Conservation (phyloP, 2,797 vertebrate species). For the Brotula barbata region DNA sequence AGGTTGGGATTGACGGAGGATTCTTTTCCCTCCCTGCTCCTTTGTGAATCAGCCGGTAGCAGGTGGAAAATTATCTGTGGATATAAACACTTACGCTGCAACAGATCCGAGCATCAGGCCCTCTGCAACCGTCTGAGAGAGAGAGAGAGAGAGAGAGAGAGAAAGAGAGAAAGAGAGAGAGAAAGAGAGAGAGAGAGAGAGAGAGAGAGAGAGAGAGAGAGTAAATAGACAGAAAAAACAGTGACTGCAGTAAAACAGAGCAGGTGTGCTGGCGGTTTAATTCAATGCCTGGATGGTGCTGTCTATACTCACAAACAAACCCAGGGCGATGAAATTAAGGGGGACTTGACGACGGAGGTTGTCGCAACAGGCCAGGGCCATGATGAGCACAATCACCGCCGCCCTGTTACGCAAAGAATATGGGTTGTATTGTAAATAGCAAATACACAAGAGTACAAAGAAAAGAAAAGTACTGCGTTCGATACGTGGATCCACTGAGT, state of each 20-base stretch:
- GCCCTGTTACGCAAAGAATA: slow-evolving; percentile 69
- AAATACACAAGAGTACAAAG: slow-evolving; percentile 52
- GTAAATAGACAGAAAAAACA: slow-evolving; percentile 44
- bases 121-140: slow-evolving; percentile 77
- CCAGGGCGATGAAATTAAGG: slow-evolving; percentile 84
- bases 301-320: slow-evolving; percentile 85
- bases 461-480: slow-evolving; percentile 6
- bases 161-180: slow-evolving; percentile 7
- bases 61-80: slow-evolving; percentile 35
- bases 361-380: slow-evolving; percentile 81
- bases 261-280: slow-evolving; percentile 54
- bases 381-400: slow-evolving; percentile 63
- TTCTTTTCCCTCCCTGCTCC: no score
- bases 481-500: slow-evolving; percentile 28
- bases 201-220: slow-evolving; percentile 36
- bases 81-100: slow-evolving; percentile 77
- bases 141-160: slow-evolving; percentile 13
- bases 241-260: slow-evolving; percentile 36
- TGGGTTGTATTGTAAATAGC: slow-evolving; percentile 46
- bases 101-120: slow-evolving; percentile 83
- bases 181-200: slow-evolving; percentile 2
- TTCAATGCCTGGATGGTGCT: slow-evolving; percentile 63
- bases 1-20: no score
- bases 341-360: slow-evolving; percentile 81
- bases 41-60: slow-evolving; percentile 56